Percentiles rank a stretch among this genome's conserved stretches.
Conservation (phyloP, 2,113 vertebrate species). For the Aphelocoma coerulescens region DNA sequence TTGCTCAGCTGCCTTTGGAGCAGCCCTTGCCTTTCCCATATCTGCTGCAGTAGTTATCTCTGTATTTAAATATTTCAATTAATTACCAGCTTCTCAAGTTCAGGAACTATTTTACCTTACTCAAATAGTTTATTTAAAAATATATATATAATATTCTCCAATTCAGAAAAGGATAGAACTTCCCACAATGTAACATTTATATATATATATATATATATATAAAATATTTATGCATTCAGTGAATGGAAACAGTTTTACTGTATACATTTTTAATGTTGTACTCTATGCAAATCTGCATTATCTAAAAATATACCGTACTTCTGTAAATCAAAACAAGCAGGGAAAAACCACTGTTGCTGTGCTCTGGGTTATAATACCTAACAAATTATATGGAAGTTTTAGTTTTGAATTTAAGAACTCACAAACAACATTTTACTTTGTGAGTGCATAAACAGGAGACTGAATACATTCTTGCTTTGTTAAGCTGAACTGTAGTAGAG, state of each 20-base stretch:
- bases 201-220: slow-evolving; percentile 55
- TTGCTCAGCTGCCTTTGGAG: background rate
- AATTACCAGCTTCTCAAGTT: slow-evolving; percentile 73
- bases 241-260: slow-evolving; percentile 79
- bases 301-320: slow-evolving; percentile 64
- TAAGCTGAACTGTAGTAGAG: background rate
- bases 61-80: slow-evolving; percentile 59
- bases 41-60: background rate
- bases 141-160: slow-evolving; percentile 78
- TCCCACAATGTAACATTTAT: slow-evolving; percentile 75
- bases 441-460: slow-evolving; percentile 36
- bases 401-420: slow-evolving; percentile 32
- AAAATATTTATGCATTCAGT: slow-evolving; percentile 79
- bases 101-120: slow-evolving; percentile 76
- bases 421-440: slow-evolving; percentile 20
- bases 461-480: slow-evolving; percentile 27
- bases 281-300: slow-evolving; percentile 65
- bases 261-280: slow-evolving; percentile 76
- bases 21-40: background rate
- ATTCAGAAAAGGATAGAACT: slow-evolving; percentile 78
- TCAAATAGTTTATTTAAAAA: slow-evolving; percentile 83
- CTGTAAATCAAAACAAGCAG: slow-evolving; percentile 57
- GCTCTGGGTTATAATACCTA: background rate
- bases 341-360: slow-evolving; percentile 25
- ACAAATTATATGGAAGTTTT: background rate